Evolutionary conservation across 2,797 vertebrate species (phyloP), one percentile per base, ranked within the genome.

Genomic region (Spinibarbus caldwelli): DNA sequence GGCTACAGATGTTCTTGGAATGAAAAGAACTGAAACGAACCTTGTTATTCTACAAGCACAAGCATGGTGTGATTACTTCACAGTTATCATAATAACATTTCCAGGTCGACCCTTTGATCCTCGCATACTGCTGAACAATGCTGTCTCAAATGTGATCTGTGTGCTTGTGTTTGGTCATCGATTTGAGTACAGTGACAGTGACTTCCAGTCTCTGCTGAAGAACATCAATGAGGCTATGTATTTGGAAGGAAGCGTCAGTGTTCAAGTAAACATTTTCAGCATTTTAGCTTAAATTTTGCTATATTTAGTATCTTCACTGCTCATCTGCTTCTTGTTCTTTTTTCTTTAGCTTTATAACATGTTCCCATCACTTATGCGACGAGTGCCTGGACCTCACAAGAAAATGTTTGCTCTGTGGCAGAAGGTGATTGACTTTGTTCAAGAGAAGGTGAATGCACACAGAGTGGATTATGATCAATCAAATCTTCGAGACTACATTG

Each of bases 401-500:
- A 89, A 19, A 66, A 9, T 93, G 0, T 85, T 95, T 10, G 0
- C 2, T 0, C 41, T 6, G 5, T 83, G n/a, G 34, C 3, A 62
- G 1, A 29, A 29, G 0, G 2, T 95, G 8, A 7, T 84, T 0
- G 23, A 66, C 21, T 89, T 90, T 0, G 1, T 92, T 0, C 23
- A 87, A 7, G 47, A 80, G 0, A 92, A 91, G 79, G 29, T 95
- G 26, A 15, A 83, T 0, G 91, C 94, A 12, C 94, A 96, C 90
- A 91, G 2, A 86, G 87, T 82, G 36, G 92, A 86, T 71, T 31
- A 90, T 4, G 93, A 96, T 87, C 89, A 92, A 0, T 86, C 89
- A 3, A 87, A 92, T 64, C 94, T 92, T 0, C 89, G 93, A 89
- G 93, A 96, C 86, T 94, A 95, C 86, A 96, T 94, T 0, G 95